These are phyloP conservation scores for Hydrolagus colliei DNA, from an alignment of 2,797 vertebrate species.

Conservation along the genomic window DNA sequence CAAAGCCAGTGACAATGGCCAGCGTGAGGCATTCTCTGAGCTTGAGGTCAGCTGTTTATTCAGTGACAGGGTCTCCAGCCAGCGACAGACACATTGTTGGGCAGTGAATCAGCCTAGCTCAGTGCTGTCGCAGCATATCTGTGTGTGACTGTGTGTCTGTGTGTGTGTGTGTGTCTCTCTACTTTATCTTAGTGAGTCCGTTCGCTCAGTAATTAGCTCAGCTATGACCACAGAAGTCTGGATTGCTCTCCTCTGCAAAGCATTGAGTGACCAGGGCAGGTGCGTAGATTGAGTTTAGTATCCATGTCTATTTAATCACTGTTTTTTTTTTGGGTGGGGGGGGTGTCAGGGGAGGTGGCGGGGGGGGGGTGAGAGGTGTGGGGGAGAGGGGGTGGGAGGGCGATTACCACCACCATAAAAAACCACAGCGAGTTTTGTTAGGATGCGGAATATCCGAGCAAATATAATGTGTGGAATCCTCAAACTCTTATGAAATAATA, in stretches of 20 bases:
- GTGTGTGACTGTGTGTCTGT: conserved; percentile 31
- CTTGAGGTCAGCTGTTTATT: conserved; percentile 21
- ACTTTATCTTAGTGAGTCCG: no score
- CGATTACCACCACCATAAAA: no score
- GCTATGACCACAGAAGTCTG: conserved; percentile 33
- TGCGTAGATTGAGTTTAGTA: conserved; percentile 38
- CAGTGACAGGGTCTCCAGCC: conserved; percentile 18
- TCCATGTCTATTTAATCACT: not conserved
- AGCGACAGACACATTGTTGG: conserved; percentile 44
- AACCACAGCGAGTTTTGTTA: no score
- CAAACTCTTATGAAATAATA: no score
- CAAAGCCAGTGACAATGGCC: conserved; percentile 17
- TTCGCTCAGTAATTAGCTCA: not conserved
- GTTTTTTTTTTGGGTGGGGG: no score
- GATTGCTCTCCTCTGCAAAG: conserved; percentile 35
- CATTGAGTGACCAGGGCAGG: conserved; percentile 45
- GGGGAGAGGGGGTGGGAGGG: no score
- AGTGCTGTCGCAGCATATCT: conserved; percentile 57
- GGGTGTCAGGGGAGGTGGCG: no score
- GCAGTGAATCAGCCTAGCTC: conserved; percentile 34
- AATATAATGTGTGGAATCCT: no score
- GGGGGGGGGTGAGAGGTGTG: no score
- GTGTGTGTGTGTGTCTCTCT: not conserved
- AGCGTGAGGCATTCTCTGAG: not conserved
- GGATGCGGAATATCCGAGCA: no score